Percentiles rank a stretch among this genome's conserved stretches.
phyloP scores from a whole-genome alignment of 2,113 vertebrate genomes.

The Apaloderma vittatum region DNA sequence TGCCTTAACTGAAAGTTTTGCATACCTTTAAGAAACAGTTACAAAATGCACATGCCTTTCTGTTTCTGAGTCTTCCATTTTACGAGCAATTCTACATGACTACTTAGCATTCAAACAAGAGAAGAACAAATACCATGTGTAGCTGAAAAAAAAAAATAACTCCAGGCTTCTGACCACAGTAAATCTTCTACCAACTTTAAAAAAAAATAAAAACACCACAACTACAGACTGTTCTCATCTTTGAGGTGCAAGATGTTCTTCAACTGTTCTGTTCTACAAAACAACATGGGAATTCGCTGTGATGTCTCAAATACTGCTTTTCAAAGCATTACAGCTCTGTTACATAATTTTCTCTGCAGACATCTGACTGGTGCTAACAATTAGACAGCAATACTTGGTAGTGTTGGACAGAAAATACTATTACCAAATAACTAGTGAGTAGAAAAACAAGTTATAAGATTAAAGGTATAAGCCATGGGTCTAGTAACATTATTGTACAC shows the following conservation, averaged over 20 bases:
- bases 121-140: conserved; percentile 15
- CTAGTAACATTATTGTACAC: background rate
- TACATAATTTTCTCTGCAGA: conserved; percentile 45
- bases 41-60: background rate
- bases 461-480: background rate
- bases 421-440: conserved; percentile 18
- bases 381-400: conserved; percentile 1
- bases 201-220: background rate
- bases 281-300: conserved; percentile 64
- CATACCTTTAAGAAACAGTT: background rate
- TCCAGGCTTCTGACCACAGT: conserved; percentile 48
- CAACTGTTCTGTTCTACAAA: conserved; percentile 55
- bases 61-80: background rate
- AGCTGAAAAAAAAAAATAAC: background rate
- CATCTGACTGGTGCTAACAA: conserved; percentile 45
- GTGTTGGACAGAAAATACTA: background rate
- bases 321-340: conserved; percentile 54
- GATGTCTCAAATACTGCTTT: conserved; percentile 62
- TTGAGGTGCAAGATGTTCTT: conserved; percentile 70
- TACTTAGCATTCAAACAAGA: conserved; percentile 5
- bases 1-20: background rate
- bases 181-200: conserved; percentile 11
- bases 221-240: conserved; percentile 62
- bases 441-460: background rate
- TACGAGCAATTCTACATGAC: background rate